A percentile compares a stretch with the other conserved stretches of the same genome.
phyloP scores from a whole-genome alignment of 2,113 vertebrate species.

The Tupaia chinensis region DNA sequence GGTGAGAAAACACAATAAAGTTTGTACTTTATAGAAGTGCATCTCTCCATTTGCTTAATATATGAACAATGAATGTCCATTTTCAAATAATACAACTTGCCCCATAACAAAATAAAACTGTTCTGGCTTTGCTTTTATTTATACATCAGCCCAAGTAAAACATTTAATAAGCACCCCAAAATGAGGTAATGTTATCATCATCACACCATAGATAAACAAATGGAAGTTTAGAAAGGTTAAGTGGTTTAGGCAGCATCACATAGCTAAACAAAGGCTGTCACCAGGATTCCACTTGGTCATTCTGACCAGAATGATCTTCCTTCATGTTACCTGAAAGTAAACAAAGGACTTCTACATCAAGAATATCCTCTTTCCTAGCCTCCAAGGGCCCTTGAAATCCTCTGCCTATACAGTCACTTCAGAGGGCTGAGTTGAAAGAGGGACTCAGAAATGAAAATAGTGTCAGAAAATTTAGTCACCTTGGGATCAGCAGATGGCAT shows the following conservation, averaged over 20 bases:
- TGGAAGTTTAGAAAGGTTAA: neutral
- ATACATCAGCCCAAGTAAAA: neutral
- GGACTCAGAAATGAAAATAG: rapidly evolving
- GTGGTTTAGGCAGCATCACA: neutral
- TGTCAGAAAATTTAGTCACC: no score
- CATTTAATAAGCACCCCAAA: no score
- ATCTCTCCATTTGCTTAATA: neutral
- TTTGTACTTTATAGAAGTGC: neutral
- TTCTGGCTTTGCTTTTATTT: neutral
- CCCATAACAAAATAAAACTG: neutral
- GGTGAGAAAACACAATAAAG: neutral
- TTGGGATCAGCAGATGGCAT: neutral
- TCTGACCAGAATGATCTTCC: neutral
- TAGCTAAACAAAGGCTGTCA: neutral
- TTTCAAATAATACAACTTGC: neutral
- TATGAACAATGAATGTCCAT: neutral
- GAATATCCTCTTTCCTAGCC: neutral
- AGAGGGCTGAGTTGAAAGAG: neutral
- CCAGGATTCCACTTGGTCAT: no score
- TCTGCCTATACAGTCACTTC: neutral
- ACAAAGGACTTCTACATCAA: neutral
- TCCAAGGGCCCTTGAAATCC: neutral
- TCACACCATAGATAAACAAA: no score
- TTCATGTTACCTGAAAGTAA: neutral
- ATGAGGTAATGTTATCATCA: rapidly evolving